These are phyloP conservation scores for Caenorhabditis wallacei DNA, from an alignment of 2,888 invertebrate genomes.

Conservation along the genomic window DNA sequence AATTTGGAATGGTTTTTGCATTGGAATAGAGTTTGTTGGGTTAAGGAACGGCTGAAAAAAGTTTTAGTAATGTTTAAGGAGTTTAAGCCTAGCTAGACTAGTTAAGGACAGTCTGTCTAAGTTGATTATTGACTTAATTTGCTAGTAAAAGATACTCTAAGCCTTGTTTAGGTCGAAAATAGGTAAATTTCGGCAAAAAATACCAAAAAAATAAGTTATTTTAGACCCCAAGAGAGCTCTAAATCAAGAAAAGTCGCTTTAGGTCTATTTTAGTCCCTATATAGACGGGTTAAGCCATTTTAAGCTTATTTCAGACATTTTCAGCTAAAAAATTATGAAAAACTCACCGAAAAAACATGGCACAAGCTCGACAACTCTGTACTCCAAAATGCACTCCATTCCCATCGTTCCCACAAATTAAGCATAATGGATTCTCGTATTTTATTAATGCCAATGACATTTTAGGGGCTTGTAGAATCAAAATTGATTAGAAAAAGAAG, in stretches of 20 bases:
- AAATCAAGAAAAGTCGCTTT: too few species aligned
- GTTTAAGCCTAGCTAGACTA: too few species aligned
- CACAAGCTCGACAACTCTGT: constrained; percentile 48
- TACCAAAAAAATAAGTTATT: too few species aligned
- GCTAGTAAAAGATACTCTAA: too few species aligned
- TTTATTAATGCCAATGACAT: not conserved
- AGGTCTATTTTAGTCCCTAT: too few species aligned
- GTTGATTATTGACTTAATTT: too few species aligned
- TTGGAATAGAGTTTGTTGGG: not conserved
- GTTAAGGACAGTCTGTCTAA: not conserved
- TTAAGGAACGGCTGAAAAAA: constrained; percentile 28
- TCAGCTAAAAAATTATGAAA: not conserved
- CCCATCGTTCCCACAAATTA: constrained; percentile 8
- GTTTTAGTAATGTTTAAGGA: too few species aligned
- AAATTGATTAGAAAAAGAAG: not conserved
- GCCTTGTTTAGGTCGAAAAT: too few species aligned
- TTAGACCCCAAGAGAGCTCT: too few species aligned
- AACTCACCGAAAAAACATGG: constrained; percentile 46
- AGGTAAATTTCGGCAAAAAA: too few species aligned
- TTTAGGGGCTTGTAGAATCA: not conserved
- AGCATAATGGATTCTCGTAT: not conserved
- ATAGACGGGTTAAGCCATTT: too few species aligned
- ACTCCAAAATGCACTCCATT: constrained; percentile 51
- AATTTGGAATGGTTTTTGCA: constrained; percentile 4
- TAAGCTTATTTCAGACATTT: too few species aligned